phyloP scores from a whole-genome alignment of 2,888 invertebrate genomes.

The Tribolium freemani region DNA sequence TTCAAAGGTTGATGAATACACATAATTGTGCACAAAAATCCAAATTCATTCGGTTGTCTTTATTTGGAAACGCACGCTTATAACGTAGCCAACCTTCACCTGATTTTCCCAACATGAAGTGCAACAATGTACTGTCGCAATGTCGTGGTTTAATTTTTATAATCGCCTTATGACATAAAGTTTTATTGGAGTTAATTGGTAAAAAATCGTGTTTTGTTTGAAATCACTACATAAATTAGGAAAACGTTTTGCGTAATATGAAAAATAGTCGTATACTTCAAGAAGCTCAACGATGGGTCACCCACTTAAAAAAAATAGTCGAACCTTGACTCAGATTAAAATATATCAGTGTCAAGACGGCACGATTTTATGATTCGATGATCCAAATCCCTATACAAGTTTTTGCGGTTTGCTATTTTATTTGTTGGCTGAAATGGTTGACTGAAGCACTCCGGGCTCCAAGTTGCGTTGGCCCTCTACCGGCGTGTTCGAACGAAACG shows the following conservation, averaged over 20 bases:
- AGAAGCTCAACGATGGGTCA: background rate
- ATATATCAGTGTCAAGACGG: background rate
- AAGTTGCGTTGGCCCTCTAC: conserved; percentile 35
- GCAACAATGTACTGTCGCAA: conserved; percentile 47
- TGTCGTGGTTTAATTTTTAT: conserved; percentile 45
- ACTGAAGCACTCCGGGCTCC: conserved; percentile 17
- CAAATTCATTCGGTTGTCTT: conserved; percentile 40
- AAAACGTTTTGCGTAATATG: background rate
- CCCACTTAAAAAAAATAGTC: background rate
- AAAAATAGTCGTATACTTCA: background rate
- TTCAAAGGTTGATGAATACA: too few relatives aligned
- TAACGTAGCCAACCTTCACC: conserved; percentile 57
- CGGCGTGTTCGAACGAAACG: conserved; percentile 26
- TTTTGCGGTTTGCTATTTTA: conserved; percentile 21
- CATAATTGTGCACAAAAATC: background rate
- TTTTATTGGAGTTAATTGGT: background rate
- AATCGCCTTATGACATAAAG: conserved; percentile 11
- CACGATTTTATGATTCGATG: background rate
- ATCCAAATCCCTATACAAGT: background rate
- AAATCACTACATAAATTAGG: background rate
- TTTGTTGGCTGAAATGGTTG: conserved; percentile 14
- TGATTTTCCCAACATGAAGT: conserved; percentile 53
- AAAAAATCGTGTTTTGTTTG: background rate
- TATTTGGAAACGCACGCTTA: conserved; percentile 50
- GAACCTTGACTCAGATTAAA: background rate